phyloP scores from a whole-genome alignment of 1,140 invertebrate species.

The Drosophila murphyi region DNA sequence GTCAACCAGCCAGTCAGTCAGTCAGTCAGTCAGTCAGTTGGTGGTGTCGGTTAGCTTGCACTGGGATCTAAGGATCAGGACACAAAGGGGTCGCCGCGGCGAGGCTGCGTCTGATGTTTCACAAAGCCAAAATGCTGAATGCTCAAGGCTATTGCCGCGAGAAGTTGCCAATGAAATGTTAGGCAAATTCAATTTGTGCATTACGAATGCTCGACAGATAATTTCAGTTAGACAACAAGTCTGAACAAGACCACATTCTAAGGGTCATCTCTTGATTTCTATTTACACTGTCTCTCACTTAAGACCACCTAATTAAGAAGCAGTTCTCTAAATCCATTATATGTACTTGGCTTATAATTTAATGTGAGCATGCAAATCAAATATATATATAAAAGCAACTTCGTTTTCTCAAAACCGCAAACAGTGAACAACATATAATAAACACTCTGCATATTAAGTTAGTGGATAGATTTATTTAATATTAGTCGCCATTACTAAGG shows the following conservation, averaged over 20 bases:
- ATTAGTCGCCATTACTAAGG: no score
- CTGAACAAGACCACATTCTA: conserved; percentile 23
- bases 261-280: background rate
- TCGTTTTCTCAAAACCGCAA: no score
- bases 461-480: no score
- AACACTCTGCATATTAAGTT: no score
- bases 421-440: no score
- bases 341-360: background rate
- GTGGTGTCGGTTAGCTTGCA: conserved; percentile 54
- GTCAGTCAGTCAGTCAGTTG: background rate
- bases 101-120: conserved; percentile 56
- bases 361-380: background rate
- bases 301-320: conserved; percentile 7
- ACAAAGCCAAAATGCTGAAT: conserved; percentile 59
- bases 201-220: conserved; percentile 74
- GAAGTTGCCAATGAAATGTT: conserved; percentile 79
- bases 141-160: conserved; percentile 57
- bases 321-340: background rate
- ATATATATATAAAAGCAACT: background rate
- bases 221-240: conserved; percentile 60
- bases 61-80: background rate
- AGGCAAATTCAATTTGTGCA: conserved; percentile 78
- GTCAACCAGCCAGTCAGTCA: conserved; percentile 19
- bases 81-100: conserved; percentile 1
- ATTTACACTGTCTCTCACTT: conserved; percentile 1